Evolutionary conservation across 1,140 invertebrate species (phyloP).

Genomic region (Calliopsis andreniformis): DNA sequence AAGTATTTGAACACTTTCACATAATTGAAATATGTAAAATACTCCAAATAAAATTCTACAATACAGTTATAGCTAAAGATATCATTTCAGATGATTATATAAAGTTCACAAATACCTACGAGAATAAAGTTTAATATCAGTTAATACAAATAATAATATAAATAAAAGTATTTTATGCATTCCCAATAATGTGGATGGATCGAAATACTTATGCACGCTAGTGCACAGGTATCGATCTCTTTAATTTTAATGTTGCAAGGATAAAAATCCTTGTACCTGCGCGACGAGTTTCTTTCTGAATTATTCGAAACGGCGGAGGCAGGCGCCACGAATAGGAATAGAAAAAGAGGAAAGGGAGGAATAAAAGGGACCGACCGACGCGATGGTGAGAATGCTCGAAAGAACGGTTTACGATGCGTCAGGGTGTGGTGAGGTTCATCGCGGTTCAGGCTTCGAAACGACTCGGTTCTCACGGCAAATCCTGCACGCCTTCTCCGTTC

Average conservation of each 20-base stretch:
- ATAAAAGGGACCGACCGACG: constrained; percentile 35
- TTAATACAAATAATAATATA: too few species aligned
- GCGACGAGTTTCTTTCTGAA: constrained; percentile 33
- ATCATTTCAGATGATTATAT: too few species aligned
- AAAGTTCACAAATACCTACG: too few species aligned
- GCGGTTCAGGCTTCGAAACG: constrained; percentile 21
- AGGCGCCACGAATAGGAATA: constrained; percentile 32
- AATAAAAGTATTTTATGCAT: too few species aligned
- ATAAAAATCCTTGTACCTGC: constrained; percentile 33
- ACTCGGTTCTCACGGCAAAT: constrained; percentile 32
- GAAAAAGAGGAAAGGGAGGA: constrained; percentile 9
- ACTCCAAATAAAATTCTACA: too few species aligned
- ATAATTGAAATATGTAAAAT: too few species aligned
- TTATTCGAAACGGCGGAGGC: constrained; percentile 22
- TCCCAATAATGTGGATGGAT: too few species aligned
- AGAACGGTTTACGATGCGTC: constrained; percentile 45
- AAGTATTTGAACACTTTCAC: too few species aligned
- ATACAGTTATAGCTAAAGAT: too few species aligned
- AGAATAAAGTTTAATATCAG: too few species aligned
- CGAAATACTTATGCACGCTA: too few species aligned
- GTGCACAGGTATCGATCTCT: constrained; percentile 5
- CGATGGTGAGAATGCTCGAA: constrained; percentile 14
- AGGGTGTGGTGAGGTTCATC: constrained; percentile 34
- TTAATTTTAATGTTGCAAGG: constrained; percentile 25
- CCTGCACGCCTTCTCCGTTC: not conserved